phyloP scores from a whole-genome alignment of 30 jellyfish, hydroid and myxozoan genomes.

The Cassiopea andromeda region DNA sequence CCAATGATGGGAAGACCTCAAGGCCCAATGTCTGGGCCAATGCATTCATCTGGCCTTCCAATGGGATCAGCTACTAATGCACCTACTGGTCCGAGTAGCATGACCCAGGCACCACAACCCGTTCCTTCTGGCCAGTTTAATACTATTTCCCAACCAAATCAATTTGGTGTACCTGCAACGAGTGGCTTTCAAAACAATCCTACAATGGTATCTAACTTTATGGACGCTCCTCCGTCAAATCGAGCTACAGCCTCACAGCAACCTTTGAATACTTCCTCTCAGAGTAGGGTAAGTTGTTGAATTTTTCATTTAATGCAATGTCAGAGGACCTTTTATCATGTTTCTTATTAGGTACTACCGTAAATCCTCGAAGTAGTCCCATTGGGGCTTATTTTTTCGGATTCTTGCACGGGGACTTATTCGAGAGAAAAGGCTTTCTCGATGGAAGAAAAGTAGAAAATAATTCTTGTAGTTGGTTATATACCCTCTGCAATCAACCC shows the following conservation, averaged over 20 bases:
- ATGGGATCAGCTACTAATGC: constrained; percentile 1
- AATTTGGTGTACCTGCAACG: constrained; percentile 13
- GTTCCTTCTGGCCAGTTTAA: constrained; percentile 26
- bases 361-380: too few species aligned
- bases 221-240: constrained; percentile 26
- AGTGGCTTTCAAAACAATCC: constrained; percentile 41
- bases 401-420: too few species aligned
- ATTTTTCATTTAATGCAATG: too few species aligned
- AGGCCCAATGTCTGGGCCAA: constrained; percentile 31
- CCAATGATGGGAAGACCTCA: constrained; percentile 70
- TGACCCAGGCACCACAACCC: constrained; percentile 1
- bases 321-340: too few species aligned
- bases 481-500: too few species aligned
- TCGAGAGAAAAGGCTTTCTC: too few species aligned
- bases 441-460: too few species aligned
- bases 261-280: not conserved
- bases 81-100: constrained; percentile 3
- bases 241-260: not conserved
- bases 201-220: constrained; percentile 15
- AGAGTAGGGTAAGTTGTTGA: constrained; percentile 1
- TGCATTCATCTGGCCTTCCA: constrained; percentile 38
- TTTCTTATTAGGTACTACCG: too few species aligned
- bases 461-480: too few species aligned
- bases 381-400: too few species aligned
- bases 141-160: constrained; percentile 2